Evolutionary conservation across 2,888 invertebrate species (phyloP).

Genomic region (Lepeophtheirus nordmannii): DNA sequence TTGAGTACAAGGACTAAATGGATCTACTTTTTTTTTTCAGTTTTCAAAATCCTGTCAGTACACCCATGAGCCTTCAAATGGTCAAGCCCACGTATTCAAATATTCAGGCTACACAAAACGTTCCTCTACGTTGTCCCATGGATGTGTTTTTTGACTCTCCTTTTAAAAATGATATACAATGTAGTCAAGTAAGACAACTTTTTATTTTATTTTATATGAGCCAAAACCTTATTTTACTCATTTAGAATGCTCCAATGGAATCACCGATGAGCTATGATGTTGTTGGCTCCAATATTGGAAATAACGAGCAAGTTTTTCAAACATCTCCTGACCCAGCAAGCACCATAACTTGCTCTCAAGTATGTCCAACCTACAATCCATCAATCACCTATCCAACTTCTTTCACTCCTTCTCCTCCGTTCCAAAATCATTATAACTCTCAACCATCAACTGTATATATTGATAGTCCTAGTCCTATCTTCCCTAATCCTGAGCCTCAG

Average conservation of each 20-base stretch:
- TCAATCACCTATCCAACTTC: too few species aligned
- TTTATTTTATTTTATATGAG: background rate
- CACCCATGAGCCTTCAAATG: background rate
- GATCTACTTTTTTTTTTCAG: background rate
- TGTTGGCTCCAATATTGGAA: background rate
- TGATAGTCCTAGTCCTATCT: too few species aligned
- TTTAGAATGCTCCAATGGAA: background rate
- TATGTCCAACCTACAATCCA: background rate
- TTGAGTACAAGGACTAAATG: too few species aligned
- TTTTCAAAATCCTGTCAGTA: background rate
- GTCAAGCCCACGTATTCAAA: background rate
- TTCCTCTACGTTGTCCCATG: background rate
- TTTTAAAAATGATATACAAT: background rate
- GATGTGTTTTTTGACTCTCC: background rate
- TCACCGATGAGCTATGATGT: background rate
- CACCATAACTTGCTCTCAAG: background rate
- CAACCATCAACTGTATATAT: too few species aligned
- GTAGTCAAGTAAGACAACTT: background rate
- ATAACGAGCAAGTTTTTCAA: background rate
- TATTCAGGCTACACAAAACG: background rate
- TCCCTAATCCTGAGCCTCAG: background rate
- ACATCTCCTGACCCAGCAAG: slow-evolving; percentile 3
- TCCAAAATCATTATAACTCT: too few species aligned
- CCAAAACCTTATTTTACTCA: background rate
- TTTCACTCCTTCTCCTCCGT: too few species aligned